A percentile compares a stretch with the other conserved stretches of the same genome.
phyloP scores from a whole-genome alignment of 2,888 invertebrate genomes.

The Keiferia lycopersicella region DNA sequence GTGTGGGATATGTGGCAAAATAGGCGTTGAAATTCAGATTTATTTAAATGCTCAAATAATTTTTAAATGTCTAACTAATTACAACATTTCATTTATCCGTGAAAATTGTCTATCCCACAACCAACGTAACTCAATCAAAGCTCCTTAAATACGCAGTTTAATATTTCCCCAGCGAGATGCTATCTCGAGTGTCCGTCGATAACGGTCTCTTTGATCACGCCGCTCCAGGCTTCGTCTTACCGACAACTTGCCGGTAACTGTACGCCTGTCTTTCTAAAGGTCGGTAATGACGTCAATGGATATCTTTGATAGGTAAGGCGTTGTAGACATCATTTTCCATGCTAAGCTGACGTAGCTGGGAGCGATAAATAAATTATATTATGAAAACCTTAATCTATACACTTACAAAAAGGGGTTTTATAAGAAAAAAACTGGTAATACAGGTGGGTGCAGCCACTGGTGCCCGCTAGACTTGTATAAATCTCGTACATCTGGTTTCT shows the following conservation, averaged over 20 bases:
- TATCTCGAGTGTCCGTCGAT: conserved; percentile 24
- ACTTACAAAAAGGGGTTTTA: too few relatives aligned
- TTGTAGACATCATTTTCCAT: background rate
- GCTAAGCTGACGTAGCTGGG: too few relatives aligned
- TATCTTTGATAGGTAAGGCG: conserved; percentile 6
- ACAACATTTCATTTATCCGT: background rate
- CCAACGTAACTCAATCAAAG: conserved; percentile 7
- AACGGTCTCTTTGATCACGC: conserved; percentile 19
- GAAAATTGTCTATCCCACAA: background rate
- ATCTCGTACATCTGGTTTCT: too few relatives aligned
- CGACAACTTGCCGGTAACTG: conserved; percentile 20
- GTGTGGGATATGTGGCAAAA: too few relatives aligned
- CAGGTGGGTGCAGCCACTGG: too few relatives aligned
- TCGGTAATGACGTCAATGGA: conserved; percentile 22
- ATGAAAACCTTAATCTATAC: too few relatives aligned
- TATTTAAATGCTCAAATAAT: too few relatives aligned
- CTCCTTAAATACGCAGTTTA: conserved; percentile 12
- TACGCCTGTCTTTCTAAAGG: conserved; percentile 21
- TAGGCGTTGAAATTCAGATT: too few relatives aligned
- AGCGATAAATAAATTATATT: too few relatives aligned
- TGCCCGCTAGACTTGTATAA: too few relatives aligned
- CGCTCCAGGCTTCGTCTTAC: conserved; percentile 19
- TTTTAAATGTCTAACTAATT: too few relatives aligned
- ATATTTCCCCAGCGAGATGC: background rate
- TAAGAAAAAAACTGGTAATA: too few relatives aligned